Conservation (phyloP, 2,888 invertebrate genomes). For the Rhamphomyia laevipes region DNA sequence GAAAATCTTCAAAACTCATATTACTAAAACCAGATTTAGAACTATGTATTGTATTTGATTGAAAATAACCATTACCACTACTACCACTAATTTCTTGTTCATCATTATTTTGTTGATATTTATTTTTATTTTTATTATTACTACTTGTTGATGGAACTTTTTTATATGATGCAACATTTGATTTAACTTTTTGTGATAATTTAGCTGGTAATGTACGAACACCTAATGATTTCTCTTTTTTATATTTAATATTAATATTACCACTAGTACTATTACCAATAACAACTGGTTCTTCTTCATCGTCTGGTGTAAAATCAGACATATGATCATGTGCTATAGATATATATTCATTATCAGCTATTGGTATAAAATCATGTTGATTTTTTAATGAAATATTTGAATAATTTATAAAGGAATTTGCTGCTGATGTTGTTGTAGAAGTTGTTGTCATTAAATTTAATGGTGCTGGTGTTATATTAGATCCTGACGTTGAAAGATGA, state of each 20-base stretch:
- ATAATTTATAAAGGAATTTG: constrained; percentile 13
- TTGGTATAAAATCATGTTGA: constrained; percentile 27
- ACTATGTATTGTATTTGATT: constrained; percentile 35
- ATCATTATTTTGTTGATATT: constrained; percentile 26
- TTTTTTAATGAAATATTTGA: constrained; percentile 16
- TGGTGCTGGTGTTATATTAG: constrained; percentile 5
- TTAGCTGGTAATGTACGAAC: constrained; percentile 34
- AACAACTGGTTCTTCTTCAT: constrained; percentile 36
- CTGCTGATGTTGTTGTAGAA: constrained; percentile 6
- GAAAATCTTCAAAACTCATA: constrained; percentile 65
- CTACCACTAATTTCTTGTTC: constrained; percentile 2
- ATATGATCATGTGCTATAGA: constrained; percentile 32
- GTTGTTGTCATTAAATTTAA: constrained; percentile 5
- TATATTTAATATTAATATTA: constrained; percentile 21
- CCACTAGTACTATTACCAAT: constrained; percentile 15
- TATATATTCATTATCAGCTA: constrained; percentile 34
- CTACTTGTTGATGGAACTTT: constrained; percentile 27
- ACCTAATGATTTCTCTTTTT: constrained; percentile 33
- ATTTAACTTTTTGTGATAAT: constrained; percentile 35
- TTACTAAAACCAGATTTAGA: constrained; percentile 53
- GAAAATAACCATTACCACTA: constrained; percentile 23
- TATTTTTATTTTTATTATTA: constrained; percentile 28
- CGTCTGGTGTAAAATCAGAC: constrained; percentile 34
- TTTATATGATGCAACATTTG: constrained; percentile 27
- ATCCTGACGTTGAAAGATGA: background rate